Evolutionary conservation across 2,888 invertebrate species (phyloP).

Genomic region (Synergus umbraculus): DNA sequence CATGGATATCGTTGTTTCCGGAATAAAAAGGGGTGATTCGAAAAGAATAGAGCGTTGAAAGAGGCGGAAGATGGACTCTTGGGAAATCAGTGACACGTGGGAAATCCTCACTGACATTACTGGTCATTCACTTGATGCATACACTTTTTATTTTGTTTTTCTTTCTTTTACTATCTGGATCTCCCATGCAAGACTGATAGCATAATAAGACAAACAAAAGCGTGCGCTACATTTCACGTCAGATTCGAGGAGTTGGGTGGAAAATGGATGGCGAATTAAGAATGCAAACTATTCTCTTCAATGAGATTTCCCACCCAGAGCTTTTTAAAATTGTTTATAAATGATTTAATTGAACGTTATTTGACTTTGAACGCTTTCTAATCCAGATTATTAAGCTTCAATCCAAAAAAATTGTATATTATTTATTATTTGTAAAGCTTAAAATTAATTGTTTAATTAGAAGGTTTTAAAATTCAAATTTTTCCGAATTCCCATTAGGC

Average conservation of each 20-base stretch:
- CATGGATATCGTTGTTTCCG: background rate
- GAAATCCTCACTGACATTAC: conserved; percentile 52
- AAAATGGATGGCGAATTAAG: conserved; percentile 1
- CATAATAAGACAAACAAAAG: conserved; percentile 13
- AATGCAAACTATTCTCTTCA: background rate
- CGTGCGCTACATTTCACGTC: background rate
- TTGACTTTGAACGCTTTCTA: too few species aligned
- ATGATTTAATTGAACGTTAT: too few species aligned
- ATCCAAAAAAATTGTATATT: too few species aligned
- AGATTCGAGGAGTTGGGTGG: background rate
- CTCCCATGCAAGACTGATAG: background rate
- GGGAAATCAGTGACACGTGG: conserved; percentile 56
- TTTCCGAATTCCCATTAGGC: too few species aligned
- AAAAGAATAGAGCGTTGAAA: conserved; percentile 22
- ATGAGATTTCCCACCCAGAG: background rate
- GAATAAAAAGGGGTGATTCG: conserved; percentile 22
- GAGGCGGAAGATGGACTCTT: conserved; percentile 25
- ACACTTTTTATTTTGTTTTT: background rate
- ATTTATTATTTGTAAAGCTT: too few species aligned
- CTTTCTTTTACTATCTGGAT: background rate
- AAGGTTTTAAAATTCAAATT: too few species aligned
- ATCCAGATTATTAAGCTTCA: too few species aligned
- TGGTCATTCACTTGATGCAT: conserved; percentile 30
- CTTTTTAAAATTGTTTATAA: too few species aligned
- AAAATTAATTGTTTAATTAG: too few species aligned